A percentile compares a stretch with the other conserved stretches of the same genome.
These are phyloP conservation scores for Drosophila setosimentum DNA, from an alignment of 2,888 invertebrate genomes.

Conservation along the genomic window DNA sequence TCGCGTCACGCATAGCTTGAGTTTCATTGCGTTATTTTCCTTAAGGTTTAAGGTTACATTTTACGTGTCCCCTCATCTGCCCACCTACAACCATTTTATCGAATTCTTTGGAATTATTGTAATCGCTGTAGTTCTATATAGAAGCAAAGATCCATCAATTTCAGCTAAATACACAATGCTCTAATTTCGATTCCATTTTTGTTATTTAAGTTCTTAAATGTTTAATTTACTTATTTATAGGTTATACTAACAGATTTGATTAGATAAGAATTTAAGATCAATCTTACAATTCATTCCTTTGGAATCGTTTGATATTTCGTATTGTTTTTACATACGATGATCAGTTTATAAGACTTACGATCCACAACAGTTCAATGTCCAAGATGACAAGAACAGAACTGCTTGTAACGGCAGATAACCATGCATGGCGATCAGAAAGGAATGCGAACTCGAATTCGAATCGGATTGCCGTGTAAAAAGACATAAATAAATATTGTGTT, in stretches of 20 bases:
- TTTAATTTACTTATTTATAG: not conserved
- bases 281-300: not conserved
- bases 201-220: not conserved
- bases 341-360: not conserved
- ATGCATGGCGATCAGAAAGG: conserved; percentile 5
- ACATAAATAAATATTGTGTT: conserved; percentile 9
- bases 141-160: not conserved
- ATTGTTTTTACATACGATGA: not conserved
- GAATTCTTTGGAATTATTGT: not conserved
- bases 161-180: not conserved
- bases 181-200: not conserved
- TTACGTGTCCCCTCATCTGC: conserved; percentile 10
- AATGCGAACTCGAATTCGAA: conserved; percentile 3
- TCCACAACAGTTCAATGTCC: conserved; percentile 5
- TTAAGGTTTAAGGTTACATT: conserved; percentile 21
- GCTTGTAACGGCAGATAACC: conserved; percentile 6
- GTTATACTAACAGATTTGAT: not conserved
- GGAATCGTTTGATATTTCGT: not conserved
- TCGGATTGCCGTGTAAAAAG: not conserved
- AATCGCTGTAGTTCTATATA: not conserved
- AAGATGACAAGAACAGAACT: not conserved
- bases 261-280: not conserved
- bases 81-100: not conserved
- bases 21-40: conserved; percentile 11
- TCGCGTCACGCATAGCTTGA: conserved; percentile 34